A percentile compares a stretch with the other conserved stretches of the same genome.
These are phyloP conservation scores for Nymphalis c-album DNA, from an alignment of 2,888 invertebrate genomes.

Conservation along the genomic window DNA sequence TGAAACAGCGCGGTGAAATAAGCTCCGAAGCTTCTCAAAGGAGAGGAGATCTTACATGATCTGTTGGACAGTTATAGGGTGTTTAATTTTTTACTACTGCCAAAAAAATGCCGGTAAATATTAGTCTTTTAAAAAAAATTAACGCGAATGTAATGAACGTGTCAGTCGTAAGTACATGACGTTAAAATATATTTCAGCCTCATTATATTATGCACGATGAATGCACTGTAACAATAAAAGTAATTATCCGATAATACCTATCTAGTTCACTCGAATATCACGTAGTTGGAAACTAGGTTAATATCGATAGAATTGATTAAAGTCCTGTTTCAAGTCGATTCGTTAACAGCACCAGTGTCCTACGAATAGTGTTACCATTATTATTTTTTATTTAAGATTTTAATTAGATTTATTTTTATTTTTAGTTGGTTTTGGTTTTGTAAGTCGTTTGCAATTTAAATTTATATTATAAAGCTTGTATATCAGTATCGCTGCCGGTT, in stretches of 20 bases:
- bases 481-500: too few species aligned
- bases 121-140: too few species aligned
- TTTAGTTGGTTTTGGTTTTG: too few species aligned
- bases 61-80: too few species aligned
- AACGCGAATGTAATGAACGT: not conserved
- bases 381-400: not conserved
- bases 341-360: slow-evolving; percentile 32
- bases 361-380: slow-evolving; percentile 8
- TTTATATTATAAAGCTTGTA: too few species aligned
- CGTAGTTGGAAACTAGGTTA: slow-evolving; percentile 33
- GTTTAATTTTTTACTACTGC: too few species aligned
- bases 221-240: slow-evolving; percentile 9
- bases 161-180: not conserved
- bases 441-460: too few species aligned
- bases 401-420: too few species aligned
- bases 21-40: too few species aligned
- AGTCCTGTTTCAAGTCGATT: slow-evolving; percentile 42
- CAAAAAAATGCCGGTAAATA: too few species aligned
- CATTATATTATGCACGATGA: slow-evolving; percentile 1
- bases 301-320: slow-evolving; percentile 35
- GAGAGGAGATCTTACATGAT: too few species aligned
- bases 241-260: slow-evolving; percentile 16
- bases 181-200: not conserved
- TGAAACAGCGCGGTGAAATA: too few species aligned
- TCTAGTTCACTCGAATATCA: slow-evolving; percentile 21